A percentile compares a stretch with the other conserved stretches of the same genome.
phyloP scores from a whole-genome alignment of 92 coral and sea anemone species.

The Zoanthus gigantus region DNA sequence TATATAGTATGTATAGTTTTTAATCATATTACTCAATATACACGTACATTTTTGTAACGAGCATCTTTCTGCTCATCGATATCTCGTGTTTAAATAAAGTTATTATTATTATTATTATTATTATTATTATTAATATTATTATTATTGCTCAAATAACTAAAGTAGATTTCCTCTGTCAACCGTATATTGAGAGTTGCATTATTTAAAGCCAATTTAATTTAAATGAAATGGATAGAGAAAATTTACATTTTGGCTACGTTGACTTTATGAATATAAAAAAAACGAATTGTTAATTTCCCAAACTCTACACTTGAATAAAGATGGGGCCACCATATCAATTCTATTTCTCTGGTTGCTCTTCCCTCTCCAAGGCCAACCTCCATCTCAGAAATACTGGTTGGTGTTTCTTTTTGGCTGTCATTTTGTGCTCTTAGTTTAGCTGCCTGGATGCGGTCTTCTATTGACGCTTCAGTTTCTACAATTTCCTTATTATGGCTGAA shows the following conservation, averaged over 20 bases:
- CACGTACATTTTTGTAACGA: no score
- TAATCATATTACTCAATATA: no score
- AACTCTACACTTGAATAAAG: background rate
- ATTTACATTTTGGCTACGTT: background rate
- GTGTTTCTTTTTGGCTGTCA: background rate
- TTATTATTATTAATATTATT: no score
- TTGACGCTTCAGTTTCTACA: background rate
- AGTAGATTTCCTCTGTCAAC: no score
- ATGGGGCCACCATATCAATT: background rate
- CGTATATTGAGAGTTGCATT: no score
- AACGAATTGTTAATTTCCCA: background rate
- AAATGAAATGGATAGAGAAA: no score
- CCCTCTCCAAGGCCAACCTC: background rate
- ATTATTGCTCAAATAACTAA: no score
- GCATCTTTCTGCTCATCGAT: no score
- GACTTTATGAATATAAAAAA: background rate
- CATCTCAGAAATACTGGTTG: slow-evolving; percentile 3
- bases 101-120: no score
- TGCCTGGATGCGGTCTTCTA: background rate
- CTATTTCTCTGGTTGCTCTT: background rate
- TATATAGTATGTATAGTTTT: no score
- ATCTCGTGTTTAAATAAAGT: no score
- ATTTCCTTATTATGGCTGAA: background rate
- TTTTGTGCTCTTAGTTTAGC: background rate
- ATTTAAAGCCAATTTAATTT: no score